Percentiles rank a stretch among this genome's conserved stretches.
Evolutionary conservation across 1,140 invertebrate genomes (phyloP).

Genomic region (Lysiphlebus fabarum): DNA sequence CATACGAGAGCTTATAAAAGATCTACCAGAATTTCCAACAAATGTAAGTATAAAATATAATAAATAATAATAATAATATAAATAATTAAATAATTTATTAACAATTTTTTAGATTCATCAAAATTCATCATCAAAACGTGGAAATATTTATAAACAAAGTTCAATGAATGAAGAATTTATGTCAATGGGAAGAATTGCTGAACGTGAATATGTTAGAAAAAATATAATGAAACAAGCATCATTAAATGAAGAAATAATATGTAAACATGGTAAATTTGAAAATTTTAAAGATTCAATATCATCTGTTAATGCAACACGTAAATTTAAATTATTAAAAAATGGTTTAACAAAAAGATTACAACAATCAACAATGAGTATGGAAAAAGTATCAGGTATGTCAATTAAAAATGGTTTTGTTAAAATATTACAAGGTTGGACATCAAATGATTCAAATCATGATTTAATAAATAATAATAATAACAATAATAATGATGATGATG

Average conservation of each 20-base stretch:
- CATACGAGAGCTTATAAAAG: slow-evolving; percentile 42
- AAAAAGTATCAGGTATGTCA: slow-evolving; percentile 69
- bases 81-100: slow-evolving; percentile 1
- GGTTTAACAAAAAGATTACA: slow-evolving; percentile 77
- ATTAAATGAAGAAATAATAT: slow-evolving; percentile 82
- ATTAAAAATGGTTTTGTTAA: slow-evolving; percentile 67
- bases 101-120: slow-evolving; percentile 1
- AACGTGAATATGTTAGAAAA: slow-evolving; percentile 78
- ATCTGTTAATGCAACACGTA: slow-evolving; percentile 69
- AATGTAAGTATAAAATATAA: too few relatives aligned
- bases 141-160: slow-evolving; percentile 76
- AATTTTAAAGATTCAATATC: slow-evolving; percentile 71
- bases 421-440: slow-evolving; percentile 73
- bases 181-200: slow-evolving; percentile 74
- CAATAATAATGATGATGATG: slow-evolving; percentile 28
- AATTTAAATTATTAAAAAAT: slow-evolving; percentile 80
- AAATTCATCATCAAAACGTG: slow-evolving; percentile 47
- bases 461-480: too few relatives aligned
- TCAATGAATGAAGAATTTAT: slow-evolving; percentile 87
- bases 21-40: slow-evolving; percentile 44
- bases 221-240: slow-evolving; percentile 87
- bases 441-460: slow-evolving; percentile 47
- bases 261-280: slow-evolving; percentile 67
- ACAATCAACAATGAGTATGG: slow-evolving; percentile 75
- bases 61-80: too few relatives aligned